Evolutionary conservation across 2,888 invertebrate species (phyloP), one percentile per base, ranked within the genome.

Genomic region (Drosophila borborema): DNA sequence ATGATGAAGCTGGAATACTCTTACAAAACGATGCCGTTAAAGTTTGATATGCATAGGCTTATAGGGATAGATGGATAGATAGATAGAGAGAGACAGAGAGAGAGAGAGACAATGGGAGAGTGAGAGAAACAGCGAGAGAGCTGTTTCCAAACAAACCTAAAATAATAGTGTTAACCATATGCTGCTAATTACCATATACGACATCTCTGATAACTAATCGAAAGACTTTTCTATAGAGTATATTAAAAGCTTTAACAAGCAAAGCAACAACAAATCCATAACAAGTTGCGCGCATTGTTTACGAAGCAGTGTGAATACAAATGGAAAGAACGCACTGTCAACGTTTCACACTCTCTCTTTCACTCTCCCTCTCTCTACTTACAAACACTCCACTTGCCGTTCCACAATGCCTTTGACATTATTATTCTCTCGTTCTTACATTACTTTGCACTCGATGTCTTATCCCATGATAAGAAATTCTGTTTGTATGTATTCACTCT

Each of bases 191-290:
- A 28, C 1, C 5, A 28, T 10, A 23, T 46, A 1, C 3, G 6
- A 8, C 46, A 46, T 46, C 1, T 23, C n/a, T 49, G n/a, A 7
- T 51, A 18, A 1, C 7, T 34, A 18, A 12, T 0, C 6, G n/a
- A 10, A n/a, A 18, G 12, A 51, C 18, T 18, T 12, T n/a, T 2
- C 4, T 36, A 20, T 16, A 40, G 49, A 3, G 60, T 10, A 67
- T 48, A 18, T 31, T n/a, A 38, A 65, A 55, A 54, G 56, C n/a
- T n/a, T 23, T 12, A 49, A 41, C 20, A 41, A 64, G 43, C 67
- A 72, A 77, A 77, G 77, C 81, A 72, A 62, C 67, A 48, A 16
- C 51, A 53, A 20, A 71, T 38, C 46, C 7, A 51, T 34, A 48
- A 53, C 53, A 54, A 46, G 10, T 23, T 16, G n/a, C 5, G 9